phyloP scores from a whole-genome alignment of 2,888 invertebrate genomes.

The Polymixis lichenea region DNA sequence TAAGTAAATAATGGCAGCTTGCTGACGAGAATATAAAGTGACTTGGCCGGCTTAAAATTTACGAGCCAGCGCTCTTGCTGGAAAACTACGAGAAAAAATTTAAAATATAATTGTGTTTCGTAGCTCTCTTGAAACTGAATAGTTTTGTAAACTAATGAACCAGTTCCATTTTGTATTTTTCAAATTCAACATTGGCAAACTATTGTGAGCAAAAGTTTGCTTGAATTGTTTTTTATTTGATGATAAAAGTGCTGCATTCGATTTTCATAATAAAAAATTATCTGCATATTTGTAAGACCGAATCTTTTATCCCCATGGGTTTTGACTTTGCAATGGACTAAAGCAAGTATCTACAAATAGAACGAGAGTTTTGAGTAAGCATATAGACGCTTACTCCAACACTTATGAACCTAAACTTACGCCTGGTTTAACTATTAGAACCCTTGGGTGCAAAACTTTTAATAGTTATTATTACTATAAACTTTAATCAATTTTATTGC shows the following conservation, averaged over 20 bases:
- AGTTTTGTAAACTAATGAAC: constrained; percentile 56
- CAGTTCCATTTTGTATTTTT: constrained; percentile 40
- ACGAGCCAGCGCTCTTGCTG: constrained; percentile 31
- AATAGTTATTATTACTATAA: not conserved
- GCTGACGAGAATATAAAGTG: constrained; percentile 45
- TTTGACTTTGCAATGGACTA: no score
- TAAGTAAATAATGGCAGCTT: constrained; percentile 30
- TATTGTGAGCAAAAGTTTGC: constrained; percentile 24
- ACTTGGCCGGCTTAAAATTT: constrained; percentile 42
- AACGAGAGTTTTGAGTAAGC: no score
- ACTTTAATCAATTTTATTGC: not conserved
- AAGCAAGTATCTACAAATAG: no score
- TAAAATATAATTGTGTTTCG: constrained; percentile 44
- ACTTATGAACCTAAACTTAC: no score
- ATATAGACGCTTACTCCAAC: no score
- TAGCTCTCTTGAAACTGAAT: constrained; percentile 43
- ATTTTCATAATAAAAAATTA: not conserved
- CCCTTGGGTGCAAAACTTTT: not conserved
- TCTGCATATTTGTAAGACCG: not conserved
- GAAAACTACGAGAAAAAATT: constrained; percentile 34
- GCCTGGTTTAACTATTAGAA: not conserved
- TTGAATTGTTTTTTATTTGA: constrained; percentile 20
- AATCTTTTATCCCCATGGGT: no score
- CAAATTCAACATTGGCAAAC: constrained; percentile 41
- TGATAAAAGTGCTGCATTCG: constrained; percentile 2